A percentile compares a stretch with the other conserved stretches of the same genome.
Evolutionary conservation across 2,888 invertebrate genomes (phyloP).

Genomic region (Cyclophora albipunctata): DNA sequence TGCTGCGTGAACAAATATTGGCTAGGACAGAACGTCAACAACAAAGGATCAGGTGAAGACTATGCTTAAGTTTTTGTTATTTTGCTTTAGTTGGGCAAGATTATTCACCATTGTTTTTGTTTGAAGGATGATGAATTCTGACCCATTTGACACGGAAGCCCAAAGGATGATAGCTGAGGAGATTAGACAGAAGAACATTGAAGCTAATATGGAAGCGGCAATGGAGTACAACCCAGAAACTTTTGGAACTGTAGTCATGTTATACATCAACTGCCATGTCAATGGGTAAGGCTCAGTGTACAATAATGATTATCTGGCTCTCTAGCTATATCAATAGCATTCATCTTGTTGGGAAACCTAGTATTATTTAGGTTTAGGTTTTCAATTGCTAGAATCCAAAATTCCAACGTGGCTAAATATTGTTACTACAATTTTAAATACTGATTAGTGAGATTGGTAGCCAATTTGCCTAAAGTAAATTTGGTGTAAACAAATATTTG

Average conservation of each 20-base stretch:
- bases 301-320: neutral
- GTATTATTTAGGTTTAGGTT: no score
- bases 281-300: constrained; percentile 79
- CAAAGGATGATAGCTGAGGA: constrained; percentile 97
- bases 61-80: neutral
- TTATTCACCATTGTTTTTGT: neutral
- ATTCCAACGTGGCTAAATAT: no score
- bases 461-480: no score
- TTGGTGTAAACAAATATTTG: no score
- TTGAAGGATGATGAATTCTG: constrained; percentile 88
- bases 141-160: constrained; percentile 96
- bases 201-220: constrained; percentile 98
- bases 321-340: no score
- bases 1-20: constrained; percentile 87
- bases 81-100: neutral
- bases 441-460: no score
- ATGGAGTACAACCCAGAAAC: constrained; percentile 99
- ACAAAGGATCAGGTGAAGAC: constrained; percentile 77
- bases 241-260: constrained; percentile 98
- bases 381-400: no score
- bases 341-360: no score
- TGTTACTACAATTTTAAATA: no score
- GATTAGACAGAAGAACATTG: constrained; percentile 95
- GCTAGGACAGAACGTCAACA: constrained; percentile 88
- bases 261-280: constrained; percentile 97